Conservation (phyloP, 1,140 invertebrate genomes). For the Saccostrea glomerata region DNA sequence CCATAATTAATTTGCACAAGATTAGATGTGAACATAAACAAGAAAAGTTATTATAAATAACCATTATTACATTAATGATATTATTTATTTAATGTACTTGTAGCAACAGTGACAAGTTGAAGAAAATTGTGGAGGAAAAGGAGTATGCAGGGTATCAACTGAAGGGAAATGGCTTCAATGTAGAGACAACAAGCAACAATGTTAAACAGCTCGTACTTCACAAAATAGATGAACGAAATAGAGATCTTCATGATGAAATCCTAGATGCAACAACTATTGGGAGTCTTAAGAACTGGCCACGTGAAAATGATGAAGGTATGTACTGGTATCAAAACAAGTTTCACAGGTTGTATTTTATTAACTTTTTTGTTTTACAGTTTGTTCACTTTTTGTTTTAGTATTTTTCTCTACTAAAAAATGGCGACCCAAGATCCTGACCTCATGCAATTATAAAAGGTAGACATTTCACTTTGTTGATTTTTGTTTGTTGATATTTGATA, state of each 20-base stretch:
- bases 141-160: conserved; percentile 15
- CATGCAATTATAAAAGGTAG: neutral
- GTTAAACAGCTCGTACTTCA: conserved; percentile 4
- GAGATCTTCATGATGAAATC: conserved; percentile 12
- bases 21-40: neutral
- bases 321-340: neutral
- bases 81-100: neutral
- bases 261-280: conserved; percentile 1
- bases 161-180: neutral
- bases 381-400: neutral
- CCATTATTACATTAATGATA: neutral
- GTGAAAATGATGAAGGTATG: conserved; percentile 1
- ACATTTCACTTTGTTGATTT: no score
- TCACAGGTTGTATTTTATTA: neutral
- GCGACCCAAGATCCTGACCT: neutral
- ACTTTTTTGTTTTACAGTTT: neutral
- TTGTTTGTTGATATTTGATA: no score
- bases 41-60: no score
- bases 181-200: neutral
- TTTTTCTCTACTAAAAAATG: neutral
- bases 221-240: conserved; percentile 1
- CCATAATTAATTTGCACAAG: neutral
- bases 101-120: conserved; percentile 13
- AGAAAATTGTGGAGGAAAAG: conserved; percentile 8
- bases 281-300: conserved; percentile 11